Evolutionary conservation across 2,113 vertebrate species (phyloP).

Genomic region (Phasianus colchicus): DNA sequence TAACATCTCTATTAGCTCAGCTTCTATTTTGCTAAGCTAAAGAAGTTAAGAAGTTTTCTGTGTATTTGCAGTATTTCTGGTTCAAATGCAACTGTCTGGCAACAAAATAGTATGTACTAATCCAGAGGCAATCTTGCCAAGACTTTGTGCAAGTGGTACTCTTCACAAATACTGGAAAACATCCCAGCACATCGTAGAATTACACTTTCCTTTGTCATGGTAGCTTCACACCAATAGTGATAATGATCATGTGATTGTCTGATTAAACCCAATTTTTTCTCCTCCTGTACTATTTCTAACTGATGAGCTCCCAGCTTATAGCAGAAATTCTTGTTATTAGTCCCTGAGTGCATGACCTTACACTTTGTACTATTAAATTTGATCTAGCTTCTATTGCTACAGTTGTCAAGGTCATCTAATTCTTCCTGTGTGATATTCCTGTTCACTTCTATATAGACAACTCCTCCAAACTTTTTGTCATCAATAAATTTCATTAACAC

Average conservation of each 20-base stretch:
- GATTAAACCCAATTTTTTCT: conserved; percentile 55
- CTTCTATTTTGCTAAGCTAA: background rate
- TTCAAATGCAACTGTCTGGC: background rate
- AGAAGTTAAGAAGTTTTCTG: background rate
- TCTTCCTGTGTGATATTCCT: conserved; percentile 56
- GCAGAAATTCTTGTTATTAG: conserved; percentile 67
- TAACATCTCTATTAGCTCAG: background rate
- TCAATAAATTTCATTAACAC: conserved; percentile 34
- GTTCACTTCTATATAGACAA: background rate
- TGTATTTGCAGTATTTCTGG: background rate
- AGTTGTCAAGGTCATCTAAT: conserved; percentile 57
- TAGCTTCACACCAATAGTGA: conserved; percentile 35
- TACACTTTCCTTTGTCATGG: conserved; percentile 14
- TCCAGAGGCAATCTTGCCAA: background rate
- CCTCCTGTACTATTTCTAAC: conserved; percentile 65
- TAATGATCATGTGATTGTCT: conserved; percentile 64
- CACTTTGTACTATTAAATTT: conserved; percentile 70
- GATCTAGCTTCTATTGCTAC: conserved; percentile 61
- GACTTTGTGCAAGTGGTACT: background rate
- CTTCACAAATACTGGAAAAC: background rate
- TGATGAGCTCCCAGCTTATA: conserved; percentile 65
- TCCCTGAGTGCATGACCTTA: conserved; percentile 63
- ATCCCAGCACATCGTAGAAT: background rate
- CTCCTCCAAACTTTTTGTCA: conserved; percentile 39
- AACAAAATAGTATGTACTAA: background rate